phyloP scores from a whole-genome alignment of 2,888 invertebrate genomes.

The Pantelozetes paolii region DNA sequence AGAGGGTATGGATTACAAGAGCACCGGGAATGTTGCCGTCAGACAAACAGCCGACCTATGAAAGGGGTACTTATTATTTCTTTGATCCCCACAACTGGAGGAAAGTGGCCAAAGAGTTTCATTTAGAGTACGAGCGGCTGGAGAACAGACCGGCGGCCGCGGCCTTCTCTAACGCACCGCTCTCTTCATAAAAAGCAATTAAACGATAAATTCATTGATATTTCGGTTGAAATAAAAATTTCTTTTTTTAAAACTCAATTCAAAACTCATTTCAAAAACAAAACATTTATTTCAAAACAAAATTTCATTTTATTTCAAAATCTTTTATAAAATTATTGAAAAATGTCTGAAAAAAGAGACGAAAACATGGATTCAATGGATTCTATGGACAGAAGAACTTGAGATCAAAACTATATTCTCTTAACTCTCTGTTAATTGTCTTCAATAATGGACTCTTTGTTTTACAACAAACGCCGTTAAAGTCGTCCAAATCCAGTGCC shows the following conservation, averaged over 20 bases:
- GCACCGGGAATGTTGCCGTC: constrained; percentile 89
- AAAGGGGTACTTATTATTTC: constrained; percentile 98
- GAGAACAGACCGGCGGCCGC: constrained; percentile 71
- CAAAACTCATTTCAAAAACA: no score
- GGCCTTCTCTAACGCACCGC: constrained; percentile 13
- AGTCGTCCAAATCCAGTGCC: constrained; percentile 74
- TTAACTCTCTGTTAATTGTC: constrained; percentile 35
- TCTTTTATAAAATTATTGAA: no score
- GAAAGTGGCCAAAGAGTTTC: constrained; percentile 97
- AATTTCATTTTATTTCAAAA: no score
- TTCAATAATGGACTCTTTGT: constrained; percentile 40
- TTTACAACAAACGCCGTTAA: constrained; percentile 53
- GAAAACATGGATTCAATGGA: no score
- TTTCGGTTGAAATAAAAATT: no score
- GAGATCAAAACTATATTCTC: constrained; percentile 44
- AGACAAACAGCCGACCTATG: constrained; percentile 84
- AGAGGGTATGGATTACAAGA: constrained; percentile 97
- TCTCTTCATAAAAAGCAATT: not conserved
- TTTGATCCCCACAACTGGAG: constrained; percentile 99
- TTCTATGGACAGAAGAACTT: constrained; percentile 26
- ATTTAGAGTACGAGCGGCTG: constrained; percentile 96
- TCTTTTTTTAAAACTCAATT: no score
- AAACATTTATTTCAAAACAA: no score
- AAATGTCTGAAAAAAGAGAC: no score
- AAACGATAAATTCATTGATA: not conserved